Evolutionary conservation across 2,888 invertebrate species (phyloP).

Genomic region (Pocota personata): DNA sequence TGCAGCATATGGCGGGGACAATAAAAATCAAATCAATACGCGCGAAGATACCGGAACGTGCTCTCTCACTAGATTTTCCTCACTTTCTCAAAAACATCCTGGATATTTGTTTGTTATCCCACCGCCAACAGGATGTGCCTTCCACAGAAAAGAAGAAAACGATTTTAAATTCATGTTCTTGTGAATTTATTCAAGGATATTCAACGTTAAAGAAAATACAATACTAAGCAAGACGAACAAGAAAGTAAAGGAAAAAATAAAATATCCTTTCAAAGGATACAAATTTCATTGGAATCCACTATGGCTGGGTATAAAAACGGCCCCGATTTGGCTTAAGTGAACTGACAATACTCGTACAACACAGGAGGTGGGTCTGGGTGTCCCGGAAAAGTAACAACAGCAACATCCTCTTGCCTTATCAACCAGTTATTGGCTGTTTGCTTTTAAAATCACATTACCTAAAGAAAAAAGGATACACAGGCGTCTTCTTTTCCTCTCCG

Average conservation of each 20-base stretch:
- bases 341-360: constrained; percentile 67
- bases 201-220: constrained; percentile 58
- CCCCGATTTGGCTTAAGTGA: constrained; percentile 72
- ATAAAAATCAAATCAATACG: constrained; percentile 73
- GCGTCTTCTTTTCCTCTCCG: neutral
- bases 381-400: constrained; percentile 42
- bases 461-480: constrained; percentile 14
- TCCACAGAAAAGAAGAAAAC: neutral
- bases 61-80: constrained; percentile 9
- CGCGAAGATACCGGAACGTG: constrained; percentile 65
- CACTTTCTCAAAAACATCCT: neutral
- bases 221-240: constrained; percentile 38
- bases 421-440: constrained; percentile 70
- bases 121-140: constrained; percentile 22
- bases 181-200: constrained; percentile 69
- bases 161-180: constrained; percentile 62
- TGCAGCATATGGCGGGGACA: constrained; percentile 63
- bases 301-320: constrained; percentile 59
- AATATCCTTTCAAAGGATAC: constrained; percentile 63
- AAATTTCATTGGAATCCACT: constrained; percentile 68
- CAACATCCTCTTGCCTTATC: constrained; percentile 61
- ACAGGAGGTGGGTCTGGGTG: neutral
- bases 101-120: neutral
- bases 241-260: neutral
- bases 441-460: constrained; percentile 70